Evolutionary conservation across 2,888 invertebrate species (phyloP), one percentile per base, ranked within the genome.

Genomic region (Hipparchia sbordonii): DNA sequence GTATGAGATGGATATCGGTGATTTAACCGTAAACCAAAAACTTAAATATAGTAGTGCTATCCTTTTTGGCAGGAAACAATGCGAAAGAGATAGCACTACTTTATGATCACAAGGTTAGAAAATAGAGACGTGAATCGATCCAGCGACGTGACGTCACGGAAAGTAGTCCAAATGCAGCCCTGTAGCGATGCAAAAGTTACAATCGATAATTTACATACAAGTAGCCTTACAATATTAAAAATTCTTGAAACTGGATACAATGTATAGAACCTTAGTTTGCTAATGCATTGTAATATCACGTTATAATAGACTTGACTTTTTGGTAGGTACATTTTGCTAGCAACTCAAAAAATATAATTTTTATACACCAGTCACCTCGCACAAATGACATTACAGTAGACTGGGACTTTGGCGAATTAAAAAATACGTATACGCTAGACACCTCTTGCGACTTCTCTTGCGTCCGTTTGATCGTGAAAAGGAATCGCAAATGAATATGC

Each of bases 221-320:
- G 73, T 71, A 70, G 72, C 54, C 74, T 67, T 73, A 74, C 63
- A 51, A 23, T 70, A 7, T 65, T 65, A 74, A 77, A 72, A 76
- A 68, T 71, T 75, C 70, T 71, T 72, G 69, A 70, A 77, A 75
- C 57, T 73, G 73, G 76, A 74, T 76, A 73, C 66, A 74, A 65
- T 66, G n/a, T 60, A 66, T 52, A 69, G 69, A 69, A 63, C 6
- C 70, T 63, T 56, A 70, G 13, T 45, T 60, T 2, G 13, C 48
- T 54, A 61, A 12, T 33, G 52, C 70, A 10, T 23, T 23, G 23
- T 23, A 23, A 23, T 23, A 23, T 2, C 54, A 56, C 2, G 56
- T 56, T 63, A 70, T 63, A 70, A 56, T 51, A 61, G 13, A 61
- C 61, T 45, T 61, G n/a, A 48, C 2, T 65, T 33, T 52, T 13